Percentiles rank a stretch among this genome's conserved stretches.
Evolutionary conservation across 1,140 invertebrate species (phyloP).

Genomic region (Melitaea cinxia): DNA sequence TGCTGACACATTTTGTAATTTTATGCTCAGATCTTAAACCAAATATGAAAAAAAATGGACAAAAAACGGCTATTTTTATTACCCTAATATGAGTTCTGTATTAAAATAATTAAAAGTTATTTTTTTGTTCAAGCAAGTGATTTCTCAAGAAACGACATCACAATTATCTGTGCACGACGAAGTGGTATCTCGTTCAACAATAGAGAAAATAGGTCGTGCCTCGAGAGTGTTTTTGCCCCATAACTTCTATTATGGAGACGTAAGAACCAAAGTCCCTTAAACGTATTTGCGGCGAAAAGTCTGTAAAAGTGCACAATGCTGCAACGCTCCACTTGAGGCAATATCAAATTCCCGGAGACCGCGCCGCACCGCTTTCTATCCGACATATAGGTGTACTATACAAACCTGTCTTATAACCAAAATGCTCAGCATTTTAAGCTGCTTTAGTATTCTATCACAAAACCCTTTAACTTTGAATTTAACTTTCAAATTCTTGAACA

Average conservation of each 20-base stretch:
- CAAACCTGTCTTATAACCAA: conserved; percentile 24
- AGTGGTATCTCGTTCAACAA: conserved; percentile 21
- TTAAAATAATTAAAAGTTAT: no score
- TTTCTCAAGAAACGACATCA: conserved; percentile 27
- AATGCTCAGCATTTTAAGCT: conserved; percentile 25
- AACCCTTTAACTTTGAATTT: conserved; percentile 7
- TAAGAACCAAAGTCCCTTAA: conserved; percentile 20
- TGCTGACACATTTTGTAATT: no score
- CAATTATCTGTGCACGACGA: conserved; percentile 27
- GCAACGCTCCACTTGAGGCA: conserved; percentile 33
- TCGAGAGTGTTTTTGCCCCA: conserved; percentile 6
- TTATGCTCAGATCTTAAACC: no score
- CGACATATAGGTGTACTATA: conserved; percentile 21
- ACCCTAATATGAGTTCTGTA: no score
- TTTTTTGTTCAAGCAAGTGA: conserved; percentile 16
- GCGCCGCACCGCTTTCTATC: conserved; percentile 11
- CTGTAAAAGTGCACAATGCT: conserved; percentile 32
- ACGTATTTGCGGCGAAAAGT: conserved; percentile 13
- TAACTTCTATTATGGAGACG: conserved; percentile 8
- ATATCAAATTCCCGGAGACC: conserved; percentile 35
- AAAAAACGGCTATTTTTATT: no score
- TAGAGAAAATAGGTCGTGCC: conserved; percentile 21
- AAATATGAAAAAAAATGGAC: no score
- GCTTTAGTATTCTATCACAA: conserved; percentile 20
- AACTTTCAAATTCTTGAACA: background rate